phyloP scores from a whole-genome alignment of 1,140 invertebrate genomes.

The Brachionus manjavacas region DNA sequence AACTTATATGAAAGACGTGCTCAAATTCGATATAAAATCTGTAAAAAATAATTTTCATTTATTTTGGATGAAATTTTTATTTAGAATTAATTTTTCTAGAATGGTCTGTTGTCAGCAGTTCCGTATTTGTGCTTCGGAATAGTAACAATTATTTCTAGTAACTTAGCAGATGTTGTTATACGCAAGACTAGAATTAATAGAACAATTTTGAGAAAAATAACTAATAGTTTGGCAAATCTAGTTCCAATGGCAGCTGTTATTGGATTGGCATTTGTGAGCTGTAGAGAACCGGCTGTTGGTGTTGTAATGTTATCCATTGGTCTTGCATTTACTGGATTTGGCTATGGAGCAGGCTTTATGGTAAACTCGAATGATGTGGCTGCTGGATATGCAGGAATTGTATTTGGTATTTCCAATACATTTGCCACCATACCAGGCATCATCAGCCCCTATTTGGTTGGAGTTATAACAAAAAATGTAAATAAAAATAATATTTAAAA shows the following conservation, averaged over 20 bases:
- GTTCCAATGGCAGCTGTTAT: conserved; percentile 7
- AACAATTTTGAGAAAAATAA: conserved; percentile 26
- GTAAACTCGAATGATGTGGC: conserved; percentile 45
- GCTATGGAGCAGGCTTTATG: conserved; percentile 42
- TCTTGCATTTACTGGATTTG: conserved; percentile 36
- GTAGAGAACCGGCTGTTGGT: neutral
- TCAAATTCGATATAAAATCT: conserved; percentile 54
- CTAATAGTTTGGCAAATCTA: conserved; percentile 13
- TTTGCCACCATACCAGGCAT: conserved; percentile 79
- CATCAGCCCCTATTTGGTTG: conserved; percentile 56
- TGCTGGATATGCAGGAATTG: conserved; percentile 62
- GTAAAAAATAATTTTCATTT: conserved; percentile 47
- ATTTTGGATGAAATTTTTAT: neutral
- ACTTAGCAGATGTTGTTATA: neutral
- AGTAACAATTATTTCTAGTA: neutral
- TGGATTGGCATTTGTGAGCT: conserved; percentile 4
- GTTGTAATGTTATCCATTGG: conserved; percentile 31
- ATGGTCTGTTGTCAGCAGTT: conserved; percentile 34
- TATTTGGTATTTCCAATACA: conserved; percentile 81
- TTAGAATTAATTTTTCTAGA: neutral
- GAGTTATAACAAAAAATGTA: conserved; percentile 41
- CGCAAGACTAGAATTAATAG: neutral
- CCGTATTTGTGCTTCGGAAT: conserved; percentile 30
- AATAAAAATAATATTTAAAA: neutral
- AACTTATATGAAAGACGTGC: conserved; percentile 57